Evolutionary conservation across 2,888 invertebrate species (phyloP).

Genomic region (Polydrusus tereticollis): DNA sequence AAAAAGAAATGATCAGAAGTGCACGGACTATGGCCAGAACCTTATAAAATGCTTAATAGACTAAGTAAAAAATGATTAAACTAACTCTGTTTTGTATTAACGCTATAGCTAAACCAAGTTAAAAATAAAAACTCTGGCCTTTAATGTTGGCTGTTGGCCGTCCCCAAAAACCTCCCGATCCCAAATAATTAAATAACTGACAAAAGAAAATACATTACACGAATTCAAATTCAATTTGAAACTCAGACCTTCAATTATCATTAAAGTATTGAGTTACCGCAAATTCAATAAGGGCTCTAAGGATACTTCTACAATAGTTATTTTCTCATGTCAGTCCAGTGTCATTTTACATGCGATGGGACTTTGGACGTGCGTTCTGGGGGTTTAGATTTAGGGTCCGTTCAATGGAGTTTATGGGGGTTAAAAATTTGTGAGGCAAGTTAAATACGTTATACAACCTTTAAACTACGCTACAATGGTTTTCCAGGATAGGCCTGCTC

Average conservation of each 20-base stretch:
- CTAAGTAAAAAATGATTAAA: too few species aligned
- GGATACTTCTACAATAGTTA: conserved; percentile 43
- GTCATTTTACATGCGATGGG: conserved; percentile 29
- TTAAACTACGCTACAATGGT: not conserved
- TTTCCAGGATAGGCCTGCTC: too few species aligned
- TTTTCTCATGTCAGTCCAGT: conserved; percentile 60
- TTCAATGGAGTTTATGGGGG: not conserved
- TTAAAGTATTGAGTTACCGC: conserved; percentile 60
- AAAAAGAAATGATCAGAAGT: too few species aligned
- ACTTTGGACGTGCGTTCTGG: conserved; percentile 40
- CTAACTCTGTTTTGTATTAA: too few species aligned
- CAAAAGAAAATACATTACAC: conserved; percentile 21
- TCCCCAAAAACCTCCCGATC: not conserved
- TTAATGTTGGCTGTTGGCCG: not conserved
- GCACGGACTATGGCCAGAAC: too few species aligned
- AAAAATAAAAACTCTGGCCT: too few species aligned
- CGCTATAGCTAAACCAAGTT: too few species aligned
- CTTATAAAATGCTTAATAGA: too few species aligned
- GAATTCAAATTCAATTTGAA: conserved; percentile 35
- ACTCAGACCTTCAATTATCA: conserved; percentile 53
- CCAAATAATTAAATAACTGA: conserved; percentile 27
- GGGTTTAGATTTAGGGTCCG: not conserved
- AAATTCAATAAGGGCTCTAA: conserved; percentile 52
- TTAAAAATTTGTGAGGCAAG: not conserved
- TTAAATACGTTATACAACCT: not conserved